These are phyloP conservation scores for Camelus dromedarius DNA, from an alignment of 2,113 vertebrate species.

Conservation along the genomic window DNA sequence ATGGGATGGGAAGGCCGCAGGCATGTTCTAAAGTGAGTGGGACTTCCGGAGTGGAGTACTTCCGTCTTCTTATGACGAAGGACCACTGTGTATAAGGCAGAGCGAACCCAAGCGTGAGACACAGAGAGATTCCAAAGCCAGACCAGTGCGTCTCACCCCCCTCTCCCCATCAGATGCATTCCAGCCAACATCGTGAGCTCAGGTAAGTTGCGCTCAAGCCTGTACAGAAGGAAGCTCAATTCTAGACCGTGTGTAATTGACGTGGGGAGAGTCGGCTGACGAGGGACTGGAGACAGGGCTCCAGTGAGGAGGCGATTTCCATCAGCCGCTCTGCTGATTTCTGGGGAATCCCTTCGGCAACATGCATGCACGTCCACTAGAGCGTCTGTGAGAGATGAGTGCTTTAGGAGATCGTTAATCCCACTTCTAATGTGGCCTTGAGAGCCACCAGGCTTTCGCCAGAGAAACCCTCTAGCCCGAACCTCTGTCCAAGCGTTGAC, in stretches of 20 bases:
- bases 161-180: not conserved
- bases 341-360: conserved; percentile 61
- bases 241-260: not conserved
- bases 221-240: not conserved
- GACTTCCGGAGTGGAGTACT: not conserved
- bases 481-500: conserved; percentile 56
- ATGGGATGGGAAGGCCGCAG: rapidly evolving
- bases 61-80: rapidly evolving
- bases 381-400: conserved; percentile 45
- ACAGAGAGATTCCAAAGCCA: not conserved
- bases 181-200: not conserved
- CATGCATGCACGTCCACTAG: not conserved
- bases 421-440: conserved; percentile 67
- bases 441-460: conserved; percentile 49
- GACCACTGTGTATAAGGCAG: too few relatives aligned
- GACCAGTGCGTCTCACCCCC: rapidly evolving
- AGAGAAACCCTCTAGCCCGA: conserved; percentile 45
- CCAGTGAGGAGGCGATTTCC: not conserved
- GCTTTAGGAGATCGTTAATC: conserved; percentile 67
- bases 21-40: rapidly evolving
- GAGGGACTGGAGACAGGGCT: not conserved
- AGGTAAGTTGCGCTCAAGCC: not conserved
- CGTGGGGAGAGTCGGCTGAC: not conserved
- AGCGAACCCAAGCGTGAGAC: rapidly evolving
- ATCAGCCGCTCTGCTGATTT: conserved; percentile 15